These are phyloP conservation scores for Formica aserva DNA, from an alignment of 2,888 invertebrate genomes.

Conservation along the genomic window DNA sequence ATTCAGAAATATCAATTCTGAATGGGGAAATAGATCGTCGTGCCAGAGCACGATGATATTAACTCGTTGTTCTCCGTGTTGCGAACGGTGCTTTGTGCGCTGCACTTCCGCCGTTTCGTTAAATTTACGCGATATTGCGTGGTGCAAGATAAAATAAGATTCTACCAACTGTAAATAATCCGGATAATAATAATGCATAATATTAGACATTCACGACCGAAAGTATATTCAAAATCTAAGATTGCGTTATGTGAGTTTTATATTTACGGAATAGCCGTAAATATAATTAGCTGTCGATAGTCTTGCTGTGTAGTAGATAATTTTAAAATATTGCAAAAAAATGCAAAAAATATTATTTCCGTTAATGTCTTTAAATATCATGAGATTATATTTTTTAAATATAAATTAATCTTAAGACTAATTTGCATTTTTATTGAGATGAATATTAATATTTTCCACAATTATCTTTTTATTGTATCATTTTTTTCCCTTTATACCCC, in stretches of 20 bases:
- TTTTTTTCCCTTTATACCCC: too few species aligned
- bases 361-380: not conserved
- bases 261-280: not conserved
- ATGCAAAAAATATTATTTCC: not conserved
- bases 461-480: not conserved
- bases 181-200: not conserved
- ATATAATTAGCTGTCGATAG: not conserved
- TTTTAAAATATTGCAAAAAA: not conserved
- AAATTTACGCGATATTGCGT: slow-evolving; percentile 31
- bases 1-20: slow-evolving; percentile 55
- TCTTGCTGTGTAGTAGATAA: not conserved
- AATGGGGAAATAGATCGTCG: slow-evolving; percentile 30
- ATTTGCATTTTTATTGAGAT: not conserved
- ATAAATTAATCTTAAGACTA: not conserved
- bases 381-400: not conserved
- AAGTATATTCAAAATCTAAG: not conserved
- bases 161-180: not conserved
- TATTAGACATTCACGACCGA: not conserved
- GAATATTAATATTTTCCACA: not conserved
- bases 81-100: slow-evolving; percentile 1
- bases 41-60: slow-evolving; percentile 9
- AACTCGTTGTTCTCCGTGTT: slow-evolving; percentile 36
- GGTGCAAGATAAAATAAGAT: slow-evolving; percentile 4
- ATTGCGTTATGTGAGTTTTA: not conserved
- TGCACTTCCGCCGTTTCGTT: slow-evolving; percentile 31